Percentiles rank a stretch among this genome's conserved stretches.
These are phyloP conservation scores for Busseola fusca DNA, from an alignment of 2,888 invertebrate species.

Conservation along the genomic window DNA sequence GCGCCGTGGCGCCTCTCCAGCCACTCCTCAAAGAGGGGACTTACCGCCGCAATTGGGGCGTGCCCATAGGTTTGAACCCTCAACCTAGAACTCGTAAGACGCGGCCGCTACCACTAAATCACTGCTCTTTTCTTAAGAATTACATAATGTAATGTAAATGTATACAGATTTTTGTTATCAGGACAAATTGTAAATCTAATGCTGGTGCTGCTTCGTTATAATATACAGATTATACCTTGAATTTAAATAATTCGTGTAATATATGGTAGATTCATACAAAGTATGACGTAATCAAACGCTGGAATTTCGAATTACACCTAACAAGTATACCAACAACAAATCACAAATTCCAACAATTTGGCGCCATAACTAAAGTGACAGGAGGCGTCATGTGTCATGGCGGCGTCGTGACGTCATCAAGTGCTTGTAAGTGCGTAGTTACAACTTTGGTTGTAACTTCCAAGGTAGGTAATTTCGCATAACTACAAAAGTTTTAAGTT, in stretches of 20 bases:
- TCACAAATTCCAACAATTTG: slow-evolving; percentile 42
- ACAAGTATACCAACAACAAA: slow-evolving; percentile 15
- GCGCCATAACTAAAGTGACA: slow-evolving; percentile 28
- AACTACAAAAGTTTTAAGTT: slow-evolving; percentile 61
- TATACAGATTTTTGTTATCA: not conserved
- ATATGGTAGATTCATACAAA: not conserved
- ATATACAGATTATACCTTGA: no score
- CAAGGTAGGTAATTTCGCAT: slow-evolving; percentile 56
- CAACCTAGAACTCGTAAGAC: no score
- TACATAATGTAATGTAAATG: not conserved
- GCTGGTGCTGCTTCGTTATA: not conserved
- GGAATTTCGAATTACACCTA: slow-evolving; percentile 15
- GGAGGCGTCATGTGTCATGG: slow-evolving; percentile 58
- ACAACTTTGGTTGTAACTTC: slow-evolving; percentile 53
- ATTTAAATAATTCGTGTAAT: slow-evolving; percentile 2
- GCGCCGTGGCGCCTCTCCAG: no score
- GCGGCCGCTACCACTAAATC: no score
- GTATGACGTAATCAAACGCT: not conserved
- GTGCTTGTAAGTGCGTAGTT: slow-evolving; percentile 56
- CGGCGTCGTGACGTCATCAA: slow-evolving; percentile 54
- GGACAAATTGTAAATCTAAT: not conserved
- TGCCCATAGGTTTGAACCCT: no score
- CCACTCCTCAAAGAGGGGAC: no score
- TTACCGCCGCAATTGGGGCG: no score
- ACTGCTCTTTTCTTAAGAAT: not conserved